These are phyloP conservation scores for Leucoptera coffeella DNA, from an alignment of 2,888 invertebrate species.

Conservation along the genomic window DNA sequence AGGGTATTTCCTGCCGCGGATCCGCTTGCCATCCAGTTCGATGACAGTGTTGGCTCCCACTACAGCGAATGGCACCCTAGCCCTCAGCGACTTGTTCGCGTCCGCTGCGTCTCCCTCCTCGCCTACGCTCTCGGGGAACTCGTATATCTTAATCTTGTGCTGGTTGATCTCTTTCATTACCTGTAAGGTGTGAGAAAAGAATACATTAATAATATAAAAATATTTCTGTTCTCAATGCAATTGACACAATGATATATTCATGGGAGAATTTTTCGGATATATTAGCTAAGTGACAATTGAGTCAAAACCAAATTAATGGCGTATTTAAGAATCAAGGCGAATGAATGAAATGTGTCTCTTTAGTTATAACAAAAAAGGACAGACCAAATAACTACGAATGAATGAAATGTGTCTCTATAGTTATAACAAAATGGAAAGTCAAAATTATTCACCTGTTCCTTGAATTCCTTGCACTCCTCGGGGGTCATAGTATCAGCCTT, in stretches of 20 bases:
- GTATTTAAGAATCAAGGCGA: too few species aligned
- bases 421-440: not conserved
- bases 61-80: conserved; percentile 95
- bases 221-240: too few species aligned
- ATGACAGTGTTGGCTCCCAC: conserved; percentile 96
- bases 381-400: too few species aligned
- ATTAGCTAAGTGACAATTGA: too few species aligned
- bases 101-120: conserved; percentile 64
- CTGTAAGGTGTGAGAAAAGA: too few species aligned
- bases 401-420: too few species aligned
- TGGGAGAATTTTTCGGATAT: too few species aligned
- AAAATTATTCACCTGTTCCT: conserved; percentile 71
- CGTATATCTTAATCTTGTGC: conserved; percentile 98
- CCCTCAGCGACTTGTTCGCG: conserved; percentile 72
- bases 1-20: conserved; percentile 92
- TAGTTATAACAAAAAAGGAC: not conserved
- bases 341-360: too few species aligned
- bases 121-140: conserved; percentile 76
- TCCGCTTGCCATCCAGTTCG: conserved; percentile 81
- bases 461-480: conserved; percentile 93
- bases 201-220: too few species aligned
- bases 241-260: too few species aligned
- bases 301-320: too few species aligned
- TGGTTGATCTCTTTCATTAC: conserved; percentile 92
- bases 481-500: conserved; percentile 99